Evolutionary conservation across 2,113 vertebrate species (phyloP).

Genomic region (Asarcornis scutulata): DNA sequence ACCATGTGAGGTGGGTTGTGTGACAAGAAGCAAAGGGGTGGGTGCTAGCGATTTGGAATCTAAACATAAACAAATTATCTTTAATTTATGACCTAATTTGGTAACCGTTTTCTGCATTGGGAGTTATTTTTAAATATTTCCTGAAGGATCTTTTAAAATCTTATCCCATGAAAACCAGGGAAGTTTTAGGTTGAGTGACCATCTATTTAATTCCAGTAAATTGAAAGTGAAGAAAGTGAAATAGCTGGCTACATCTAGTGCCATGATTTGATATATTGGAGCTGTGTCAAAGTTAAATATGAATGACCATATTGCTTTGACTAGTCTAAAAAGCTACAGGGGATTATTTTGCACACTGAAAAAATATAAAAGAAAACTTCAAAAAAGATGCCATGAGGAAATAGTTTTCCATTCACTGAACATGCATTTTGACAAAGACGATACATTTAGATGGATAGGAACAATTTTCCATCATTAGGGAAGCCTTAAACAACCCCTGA

Average conservation of each 20-base stretch:
- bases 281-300: constrained; percentile 51
- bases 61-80: not conserved
- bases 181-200: not conserved
- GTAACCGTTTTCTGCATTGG: not conserved
- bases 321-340: constrained; percentile 10
- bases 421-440: constrained; percentile 47
- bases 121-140: not conserved
- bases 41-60: not conserved
- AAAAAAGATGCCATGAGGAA: constrained; percentile 36
- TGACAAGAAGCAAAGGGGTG: not conserved
- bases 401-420: constrained; percentile 44
- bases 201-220: not conserved
- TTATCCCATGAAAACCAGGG: not conserved
- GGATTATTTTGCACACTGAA: constrained; percentile 7
- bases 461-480: constrained; percentile 77
- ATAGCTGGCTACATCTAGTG: not conserved
- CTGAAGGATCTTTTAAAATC: not conserved
- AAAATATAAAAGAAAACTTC: constrained; percentile 29
- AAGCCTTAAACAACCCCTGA: constrained; percentile 76
- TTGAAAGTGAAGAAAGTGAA: constrained; percentile 50
- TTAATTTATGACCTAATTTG: not conserved
- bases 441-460: constrained; percentile 61
- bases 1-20: not conserved
- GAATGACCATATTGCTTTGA: constrained; percentile 9
- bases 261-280: not conserved